Base-by-base conservation (phyloP, 2,797 vertebrate species). In the Naso thynnoides region DNA sequence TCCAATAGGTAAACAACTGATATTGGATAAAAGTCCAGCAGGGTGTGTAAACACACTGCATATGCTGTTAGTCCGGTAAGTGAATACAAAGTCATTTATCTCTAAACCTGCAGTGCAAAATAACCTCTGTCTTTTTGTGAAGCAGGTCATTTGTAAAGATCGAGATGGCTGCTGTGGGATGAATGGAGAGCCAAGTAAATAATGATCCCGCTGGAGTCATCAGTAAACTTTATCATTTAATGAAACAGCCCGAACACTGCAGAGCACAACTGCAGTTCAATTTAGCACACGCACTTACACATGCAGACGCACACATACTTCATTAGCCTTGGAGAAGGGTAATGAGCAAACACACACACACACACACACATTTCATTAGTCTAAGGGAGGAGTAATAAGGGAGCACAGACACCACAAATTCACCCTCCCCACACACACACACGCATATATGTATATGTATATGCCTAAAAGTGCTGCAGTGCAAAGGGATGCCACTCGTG, bases 211-310 rank as follows among this genome's bases (percentile, higher is more conserved):
- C 80, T 62, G 87, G 88, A 91, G 86, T 89, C 92, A 92, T 92
- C 89, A 88, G 88, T 92, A 92, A 92, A 93, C 89, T 93, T 92
- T 92, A 91, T 93, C 92, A 92, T 92, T 93, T 93, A 93, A 92
- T 93, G 90, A 92, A 92, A 93, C 70, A 57, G 87, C 81, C 89
- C 41, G 82, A 89, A 89, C 90, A 89, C 88, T 85, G 80, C 74
- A 56, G 85, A 89, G 89, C 89, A 88, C 82, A 90, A 90, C 87
- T 76, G 87, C 73, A 73, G 80, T 89, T 86, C 91, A 91, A 91
- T 91, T 89, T 88, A 88, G 85, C 87, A 83, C 78, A 81, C 53
- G 81, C 80, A 84, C 83, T 74, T 76, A 79, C 80, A 78, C 85
- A 82, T 54, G 75, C 89, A 72, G 63, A 67, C 74, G 79, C 83